Percentiles rank a stretch among this genome's conserved stretches.
phyloP scores from a whole-genome alignment of 2,797 vertebrate genomes.

The Poeciliopsis paucimaculata region DNA sequence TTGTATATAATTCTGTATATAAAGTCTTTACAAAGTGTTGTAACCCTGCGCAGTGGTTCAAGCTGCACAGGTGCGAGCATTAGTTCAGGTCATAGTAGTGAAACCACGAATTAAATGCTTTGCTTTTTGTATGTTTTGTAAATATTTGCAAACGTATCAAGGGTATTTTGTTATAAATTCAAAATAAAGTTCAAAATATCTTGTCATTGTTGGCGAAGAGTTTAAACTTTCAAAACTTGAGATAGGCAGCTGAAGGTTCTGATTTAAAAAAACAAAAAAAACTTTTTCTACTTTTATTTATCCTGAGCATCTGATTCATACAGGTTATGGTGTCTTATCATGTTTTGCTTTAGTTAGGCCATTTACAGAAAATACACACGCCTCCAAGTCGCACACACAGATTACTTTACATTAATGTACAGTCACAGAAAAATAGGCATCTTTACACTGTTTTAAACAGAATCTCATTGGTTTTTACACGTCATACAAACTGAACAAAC shows the following conservation, averaged over 20 bases:
- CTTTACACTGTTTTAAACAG: conserved; percentile 42
- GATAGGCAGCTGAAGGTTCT: neutral
- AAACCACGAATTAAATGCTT: conserved; percentile 42
- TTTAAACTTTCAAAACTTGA: neutral
- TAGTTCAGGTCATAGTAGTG: conserved; percentile 30
- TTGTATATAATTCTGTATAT: conserved; percentile 77
- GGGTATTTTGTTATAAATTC: conserved; percentile 83
- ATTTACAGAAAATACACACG: conserved; percentile 52
- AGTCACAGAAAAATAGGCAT: conserved; percentile 70
- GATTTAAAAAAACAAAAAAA: neutral
- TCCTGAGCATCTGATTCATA: conserved; percentile 26
- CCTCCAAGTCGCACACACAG: neutral
- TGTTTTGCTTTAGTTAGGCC: conserved; percentile 14
- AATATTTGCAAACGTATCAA: conserved; percentile 78
- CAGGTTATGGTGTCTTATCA: conserved; percentile 6
- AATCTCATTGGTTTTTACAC: conserved; percentile 7
- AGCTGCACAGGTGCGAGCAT: neutral
- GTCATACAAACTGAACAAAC: conserved; percentile 28
- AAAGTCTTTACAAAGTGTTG: conserved; percentile 47
- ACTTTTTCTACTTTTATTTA: conserved; percentile 31
- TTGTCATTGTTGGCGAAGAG: conserved; percentile 1
- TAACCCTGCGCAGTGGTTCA: neutral
- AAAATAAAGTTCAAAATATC: conserved; percentile 77
- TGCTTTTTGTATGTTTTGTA: conserved; percentile 82
- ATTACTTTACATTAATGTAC: conserved; percentile 49